Base-by-base conservation (phyloP, 2,797 vertebrate species). In the Cuniculus paca region DNA sequence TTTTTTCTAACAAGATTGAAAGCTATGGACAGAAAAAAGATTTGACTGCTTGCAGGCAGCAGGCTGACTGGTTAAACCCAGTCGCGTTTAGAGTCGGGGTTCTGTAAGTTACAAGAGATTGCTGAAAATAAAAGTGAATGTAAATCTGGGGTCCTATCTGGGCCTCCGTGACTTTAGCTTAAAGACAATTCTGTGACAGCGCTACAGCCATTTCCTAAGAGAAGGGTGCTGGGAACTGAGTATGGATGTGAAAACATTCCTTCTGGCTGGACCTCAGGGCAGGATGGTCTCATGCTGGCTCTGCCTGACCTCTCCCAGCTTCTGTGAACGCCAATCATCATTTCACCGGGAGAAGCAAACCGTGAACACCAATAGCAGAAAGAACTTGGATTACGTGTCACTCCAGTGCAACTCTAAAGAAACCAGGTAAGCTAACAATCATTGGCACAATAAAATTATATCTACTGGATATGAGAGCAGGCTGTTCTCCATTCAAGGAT, bases 81-180 rank as follows among this genome's bases (percentile, higher is more conserved):
- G 92, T 85, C 93, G 81, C 90, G 96, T 97, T 95, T 93, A 96
- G 96, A 95, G 92, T 75, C 95, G 97, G 13, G 93, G 48, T 50
- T 80, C 79, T 50, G 26, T 36, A 42, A 65, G 48, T 90, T 91
- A 85, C 48, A 93, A 91, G 79, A 3, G 0, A 52, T 58, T 74
- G 96, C 96, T 94, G 96, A 81, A 8, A 97, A 80, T 88, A 77
- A 10, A 34, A 84, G n/a, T 95, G 91, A 96, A 97, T 97, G 90
- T 83, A 54, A 95, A 93, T 60, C 84, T 87, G 95, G 79, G 82
- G 85, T 87, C 54, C 95, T 95, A 93, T 82, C 4, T 81, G 93
- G 74, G 61, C 93, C 91, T 31, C 45, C 93, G 91, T 90, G 94
- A 96, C 68, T 72, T 97, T 58, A 96, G 56, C 83, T 86, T 82